Conservation (phyloP, 2,797 vertebrate species). For the Heteromormyrus szaboi region DNA sequence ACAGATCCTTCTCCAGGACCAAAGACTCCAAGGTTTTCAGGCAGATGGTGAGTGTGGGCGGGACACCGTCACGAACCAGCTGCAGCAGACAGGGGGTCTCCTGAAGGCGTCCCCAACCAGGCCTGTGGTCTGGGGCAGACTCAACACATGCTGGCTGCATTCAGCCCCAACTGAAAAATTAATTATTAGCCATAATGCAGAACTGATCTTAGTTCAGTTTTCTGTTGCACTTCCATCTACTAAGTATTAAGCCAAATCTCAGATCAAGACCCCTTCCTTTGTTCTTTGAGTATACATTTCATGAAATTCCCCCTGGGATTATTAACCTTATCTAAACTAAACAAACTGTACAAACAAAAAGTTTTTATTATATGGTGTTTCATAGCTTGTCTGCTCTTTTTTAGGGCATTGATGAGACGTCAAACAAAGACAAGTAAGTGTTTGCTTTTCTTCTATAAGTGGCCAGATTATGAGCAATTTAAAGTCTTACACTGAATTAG, state of each 20-base stretch:
- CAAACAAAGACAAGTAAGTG: conserved; percentile 92
- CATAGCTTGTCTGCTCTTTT: conserved; percentile 30
- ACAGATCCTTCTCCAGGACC: conserved; percentile 81
- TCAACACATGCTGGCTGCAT: background rate
- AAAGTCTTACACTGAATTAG: background rate
- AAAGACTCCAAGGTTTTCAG: conserved; percentile 96
- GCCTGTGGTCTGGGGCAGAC: background rate
- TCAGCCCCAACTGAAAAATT: background rate
- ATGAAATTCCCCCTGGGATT: background rate
- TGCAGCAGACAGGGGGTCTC: background rate
- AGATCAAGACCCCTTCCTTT: background rate
- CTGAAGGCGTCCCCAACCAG: background rate
- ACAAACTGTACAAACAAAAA: background rate
- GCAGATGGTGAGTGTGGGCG: conserved; percentile 79
- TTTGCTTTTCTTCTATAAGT: conserved; percentile 20
- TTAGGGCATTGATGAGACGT: conserved; percentile 86
- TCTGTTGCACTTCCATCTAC: background rate
- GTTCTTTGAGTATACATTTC: background rate
- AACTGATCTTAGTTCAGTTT: background rate
- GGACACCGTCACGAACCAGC: background rate
- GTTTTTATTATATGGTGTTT: background rate
- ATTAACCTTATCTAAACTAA: background rate
- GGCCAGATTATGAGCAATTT: background rate
- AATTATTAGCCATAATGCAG: background rate
- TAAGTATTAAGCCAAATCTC: background rate